Percentiles rank a stretch among this genome's conserved stretches.
phyloP scores from a whole-genome alignment of 2,797 vertebrate species.

The Anabacerthia variegaticeps region DNA sequence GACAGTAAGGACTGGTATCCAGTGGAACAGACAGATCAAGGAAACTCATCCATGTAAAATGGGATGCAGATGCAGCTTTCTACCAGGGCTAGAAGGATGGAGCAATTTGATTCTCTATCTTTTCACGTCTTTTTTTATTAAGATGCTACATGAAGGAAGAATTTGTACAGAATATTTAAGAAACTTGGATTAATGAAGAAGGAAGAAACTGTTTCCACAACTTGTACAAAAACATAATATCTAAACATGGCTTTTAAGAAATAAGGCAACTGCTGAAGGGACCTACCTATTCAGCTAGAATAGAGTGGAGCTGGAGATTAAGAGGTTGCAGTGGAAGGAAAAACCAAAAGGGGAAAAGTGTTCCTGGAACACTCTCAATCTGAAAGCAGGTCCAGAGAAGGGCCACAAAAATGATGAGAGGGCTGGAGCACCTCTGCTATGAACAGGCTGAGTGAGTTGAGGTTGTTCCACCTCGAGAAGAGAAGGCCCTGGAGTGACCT shows the following conservation, averaged over 20 bases:
- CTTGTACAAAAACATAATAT: neutral
- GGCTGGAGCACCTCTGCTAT: neutral
- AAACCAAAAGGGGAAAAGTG: neutral
- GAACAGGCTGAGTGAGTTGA: neutral
- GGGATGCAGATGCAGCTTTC: neutral
- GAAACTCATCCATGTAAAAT: neutral
- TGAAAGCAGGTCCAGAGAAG: neutral
- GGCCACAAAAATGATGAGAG: neutral
- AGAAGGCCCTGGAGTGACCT: neutral
- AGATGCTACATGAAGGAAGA: neutral
- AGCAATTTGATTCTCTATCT: neutral
- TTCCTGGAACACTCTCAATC: neutral
- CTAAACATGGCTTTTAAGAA: neutral
- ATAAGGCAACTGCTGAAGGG: neutral
- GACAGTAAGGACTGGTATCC: neutral
- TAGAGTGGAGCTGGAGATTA: neutral
- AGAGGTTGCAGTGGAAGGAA: neutral
- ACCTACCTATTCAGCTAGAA: neutral
- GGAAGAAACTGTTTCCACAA: neutral
- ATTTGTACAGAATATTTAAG: neutral
- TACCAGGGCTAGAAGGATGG: neutral
- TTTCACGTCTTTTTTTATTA: neutral
- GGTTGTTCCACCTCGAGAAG: neutral
- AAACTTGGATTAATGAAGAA: neutral
- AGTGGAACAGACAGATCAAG: neutral